A percentile compares a stretch with the other conserved stretches of the same genome.
Conservation (phyloP, 2,888 invertebrate species). For the Drosophila siamana region DNA sequence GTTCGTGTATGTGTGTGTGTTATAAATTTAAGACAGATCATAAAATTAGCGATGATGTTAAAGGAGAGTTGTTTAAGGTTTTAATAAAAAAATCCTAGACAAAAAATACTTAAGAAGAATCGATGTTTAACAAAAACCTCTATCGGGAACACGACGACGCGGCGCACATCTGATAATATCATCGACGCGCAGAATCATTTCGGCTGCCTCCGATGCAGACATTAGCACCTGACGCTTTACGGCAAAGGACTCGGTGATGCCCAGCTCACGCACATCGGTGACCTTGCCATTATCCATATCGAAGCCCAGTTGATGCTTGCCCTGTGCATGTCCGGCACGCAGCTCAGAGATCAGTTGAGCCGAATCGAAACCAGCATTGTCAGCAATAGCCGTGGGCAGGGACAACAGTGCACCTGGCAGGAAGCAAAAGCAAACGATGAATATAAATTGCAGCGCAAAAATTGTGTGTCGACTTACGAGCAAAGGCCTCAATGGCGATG, state of each 20-base stretch:
- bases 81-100: slow-evolving; percentile 63
- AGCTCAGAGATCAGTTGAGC: slow-evolving; percentile 97
- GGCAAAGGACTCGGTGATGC: slow-evolving; percentile 98
- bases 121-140: slow-evolving; percentile 86
- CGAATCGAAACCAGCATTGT: slow-evolving; percentile 99
- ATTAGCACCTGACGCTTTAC: slow-evolving; percentile 98
- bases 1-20: slow-evolving; percentile 28
- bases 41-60: slow-evolving; percentile 69
- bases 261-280: slow-evolving; percentile 95
- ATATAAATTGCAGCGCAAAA: neutral
- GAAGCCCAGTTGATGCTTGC: slow-evolving; percentile 88
- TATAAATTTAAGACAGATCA: slow-evolving; percentile 62
- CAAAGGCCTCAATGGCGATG: slow-evolving; percentile 98
- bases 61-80: slow-evolving; percentile 58
- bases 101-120: slow-evolving; percentile 66
- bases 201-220: slow-evolving; percentile 98
- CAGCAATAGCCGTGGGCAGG: slow-evolving; percentile 97
- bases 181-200: slow-evolving; percentile 99
- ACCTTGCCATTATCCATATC: slow-evolving; percentile 96
- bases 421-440: slow-evolving; percentile 1
- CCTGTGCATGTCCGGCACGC: slow-evolving; percentile 95
- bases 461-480: slow-evolving; percentile 85
- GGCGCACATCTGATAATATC: slow-evolving; percentile 97
- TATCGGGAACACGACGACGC: slow-evolving; percentile 93
- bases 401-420: slow-evolving; percentile 90